Evolutionary conservation across 2,888 invertebrate genomes (phyloP), one percentile per base, ranked within the genome.

Genomic region (Lacanobia oleracea): DNA sequence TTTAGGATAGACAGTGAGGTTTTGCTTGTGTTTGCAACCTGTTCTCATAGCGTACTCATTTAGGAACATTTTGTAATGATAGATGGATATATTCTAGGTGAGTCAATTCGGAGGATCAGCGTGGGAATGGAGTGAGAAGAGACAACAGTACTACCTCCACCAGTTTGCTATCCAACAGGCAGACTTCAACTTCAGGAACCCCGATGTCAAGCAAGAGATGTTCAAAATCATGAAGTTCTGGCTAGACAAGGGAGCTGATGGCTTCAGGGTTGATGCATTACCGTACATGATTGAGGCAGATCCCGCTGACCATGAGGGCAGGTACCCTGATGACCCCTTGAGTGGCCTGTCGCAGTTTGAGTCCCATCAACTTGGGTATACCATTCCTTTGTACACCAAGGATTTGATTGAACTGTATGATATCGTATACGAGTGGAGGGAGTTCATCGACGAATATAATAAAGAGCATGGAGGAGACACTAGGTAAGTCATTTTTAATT

Each of bases 171-270:
- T 93, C 1, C 92, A 96, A 59, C 97, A 97, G 88, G 97, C 97
- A 0, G 97, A 97, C 88, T 96, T 98, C 54, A 98, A 98, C 92
- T 97, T 96, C 88, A 94, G 97, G n/a, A 96, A 97, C 89, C 96
- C 96, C 0, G 89, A 88, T 0, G 96, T 97, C 0, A 91, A 94
- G 23, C 89, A 95, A 1, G 96, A 97, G 85, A 95, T 97, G 93
- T 88, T 96, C 90, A 96, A 97, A 7, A 97, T 97, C 18, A 90
- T 98, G 84, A 91, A 91, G 75, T 98, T 97, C 90, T 98, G 98
- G 98, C 90, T 98, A 43, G 96, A 97, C 50, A 96, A 96, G 72
- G 98, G 98, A 0, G 97, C 97, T 0, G 97, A 98, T 82, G 98
- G 98, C 0, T 98, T 98, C 90, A 97, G 98, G 63, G 93, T 98